phyloP scores from a whole-genome alignment of 2,797 vertebrate species.

The Gastrophryne carolinensis region DNA sequence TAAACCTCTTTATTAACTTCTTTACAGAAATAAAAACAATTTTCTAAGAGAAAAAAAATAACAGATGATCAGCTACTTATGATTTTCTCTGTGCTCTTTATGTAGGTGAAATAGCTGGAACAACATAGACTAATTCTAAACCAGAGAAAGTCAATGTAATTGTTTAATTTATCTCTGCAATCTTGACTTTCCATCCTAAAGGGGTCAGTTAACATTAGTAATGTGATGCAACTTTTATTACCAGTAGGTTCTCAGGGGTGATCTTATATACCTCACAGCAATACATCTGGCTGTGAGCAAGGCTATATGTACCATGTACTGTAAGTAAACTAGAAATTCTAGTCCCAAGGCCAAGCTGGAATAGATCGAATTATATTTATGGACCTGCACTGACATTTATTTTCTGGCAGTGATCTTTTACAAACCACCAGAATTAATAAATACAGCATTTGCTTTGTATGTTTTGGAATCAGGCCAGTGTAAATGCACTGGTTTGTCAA shows the following conservation, averaged over 20 bases:
- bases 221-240: not conserved
- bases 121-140: not conserved
- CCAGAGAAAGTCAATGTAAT: not conserved
- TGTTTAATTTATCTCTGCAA: not conserved
- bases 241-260: not conserved
- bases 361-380: not conserved
- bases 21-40: constrained; percentile 64
- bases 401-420: not conserved
- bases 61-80: constrained; percentile 9
- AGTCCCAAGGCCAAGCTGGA: not conserved
- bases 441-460: not conserved
- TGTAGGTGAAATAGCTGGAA: not conserved
- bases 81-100: not conserved
- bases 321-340: not conserved
- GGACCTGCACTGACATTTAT: not conserved
- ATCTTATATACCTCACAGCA: not conserved
- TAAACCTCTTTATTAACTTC: constrained; percentile 85
- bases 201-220: not conserved
- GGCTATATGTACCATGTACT: not conserved
- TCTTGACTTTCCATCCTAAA: not conserved
- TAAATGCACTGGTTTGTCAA: no score
- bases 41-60: constrained; percentile 34
- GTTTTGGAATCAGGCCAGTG: no score
- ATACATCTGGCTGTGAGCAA: not conserved
- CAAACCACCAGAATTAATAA: not conserved